A percentile compares a stretch with the other conserved stretches of the same genome.
Conservation (phyloP, 2,797 vertebrate genomes). For the Pygocentrus nattereri region DNA sequence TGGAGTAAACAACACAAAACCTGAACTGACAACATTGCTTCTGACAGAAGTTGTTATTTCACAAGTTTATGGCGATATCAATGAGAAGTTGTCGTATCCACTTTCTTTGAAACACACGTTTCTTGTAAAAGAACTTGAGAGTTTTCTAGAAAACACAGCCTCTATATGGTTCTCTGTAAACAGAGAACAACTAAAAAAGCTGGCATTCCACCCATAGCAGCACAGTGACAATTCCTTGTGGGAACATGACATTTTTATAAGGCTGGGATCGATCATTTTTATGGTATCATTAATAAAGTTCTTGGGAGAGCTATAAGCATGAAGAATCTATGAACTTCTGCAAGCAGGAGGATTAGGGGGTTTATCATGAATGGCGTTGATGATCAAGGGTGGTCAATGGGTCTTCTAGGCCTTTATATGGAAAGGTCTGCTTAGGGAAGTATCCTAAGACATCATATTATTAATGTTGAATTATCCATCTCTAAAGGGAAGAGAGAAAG, state of each 20-base stretch:
- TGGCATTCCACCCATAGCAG: constrained; percentile 59
- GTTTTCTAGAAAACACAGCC: constrained; percentile 40
- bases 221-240: constrained; percentile 54
- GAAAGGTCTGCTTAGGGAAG: background rate
- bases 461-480: background rate
- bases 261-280: constrained; percentile 73
- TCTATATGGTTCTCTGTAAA: constrained; percentile 58
- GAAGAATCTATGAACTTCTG: constrained; percentile 50
- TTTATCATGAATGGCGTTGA: background rate
- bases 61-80: constrained; percentile 19
- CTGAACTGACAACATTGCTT: constrained; percentile 9
- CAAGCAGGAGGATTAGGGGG: background rate
- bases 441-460: background rate
- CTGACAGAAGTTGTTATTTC: constrained; percentile 2
- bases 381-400: constrained; percentile 4
- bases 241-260: constrained; percentile 74
- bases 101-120: constrained; percentile 35
- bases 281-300: constrained; percentile 75
- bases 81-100: constrained; percentile 17
- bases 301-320: constrained; percentile 67
- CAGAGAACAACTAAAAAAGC: constrained; percentile 55
- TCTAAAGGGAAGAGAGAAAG: background rate
- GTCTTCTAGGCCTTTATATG: background rate
- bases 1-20: constrained; percentile 13
- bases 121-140: constrained; percentile 26